Percentiles rank a stretch among this genome's conserved stretches.
phyloP scores from a whole-genome alignment of 2,797 vertebrate genomes.

The Simalia tracyae region DNA sequence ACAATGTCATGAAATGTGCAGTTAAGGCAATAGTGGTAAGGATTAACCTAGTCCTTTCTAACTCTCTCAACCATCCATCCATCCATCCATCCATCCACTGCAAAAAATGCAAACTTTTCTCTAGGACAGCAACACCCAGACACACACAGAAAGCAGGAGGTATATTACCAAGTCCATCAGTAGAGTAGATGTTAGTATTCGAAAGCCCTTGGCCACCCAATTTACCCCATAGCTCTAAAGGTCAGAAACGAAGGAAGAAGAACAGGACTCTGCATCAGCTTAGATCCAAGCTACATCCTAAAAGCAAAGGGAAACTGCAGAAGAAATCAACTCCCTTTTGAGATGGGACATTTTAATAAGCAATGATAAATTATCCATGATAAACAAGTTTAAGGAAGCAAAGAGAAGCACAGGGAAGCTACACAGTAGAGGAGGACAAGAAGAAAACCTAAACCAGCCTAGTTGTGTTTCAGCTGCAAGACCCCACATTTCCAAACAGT shows the following conservation, averaged over 20 bases:
- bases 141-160: conserved; percentile 47
- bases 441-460: background rate
- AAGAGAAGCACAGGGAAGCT: background rate
- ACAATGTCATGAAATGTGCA: conserved; percentile 44
- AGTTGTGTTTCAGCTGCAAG: background rate
- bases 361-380: background rate
- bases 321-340: background rate
- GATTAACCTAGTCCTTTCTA: conserved; percentile 25
- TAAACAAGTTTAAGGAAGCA: background rate
- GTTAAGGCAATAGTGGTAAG: conserved; percentile 45
- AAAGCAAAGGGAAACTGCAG: conserved; percentile 46
- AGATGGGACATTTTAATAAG: background rate
- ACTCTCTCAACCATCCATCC: conserved; percentile 42
- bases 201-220: conserved; percentile 77
- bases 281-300: conserved; percentile 39
- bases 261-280: conserved; percentile 46
- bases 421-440: background rate
- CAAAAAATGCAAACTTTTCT: conserved; percentile 53
- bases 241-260: conserved; percentile 72
- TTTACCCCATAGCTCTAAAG: conserved; percentile 85
- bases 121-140: conserved; percentile 10
- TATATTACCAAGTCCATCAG: conserved; percentile 86
- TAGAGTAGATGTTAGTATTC: conserved; percentile 87
- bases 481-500: background rate
- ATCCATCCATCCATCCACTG: background rate